Base-by-base conservation (phyloP, 2,888 invertebrate species). In the Nomada lathburiana region DNA sequence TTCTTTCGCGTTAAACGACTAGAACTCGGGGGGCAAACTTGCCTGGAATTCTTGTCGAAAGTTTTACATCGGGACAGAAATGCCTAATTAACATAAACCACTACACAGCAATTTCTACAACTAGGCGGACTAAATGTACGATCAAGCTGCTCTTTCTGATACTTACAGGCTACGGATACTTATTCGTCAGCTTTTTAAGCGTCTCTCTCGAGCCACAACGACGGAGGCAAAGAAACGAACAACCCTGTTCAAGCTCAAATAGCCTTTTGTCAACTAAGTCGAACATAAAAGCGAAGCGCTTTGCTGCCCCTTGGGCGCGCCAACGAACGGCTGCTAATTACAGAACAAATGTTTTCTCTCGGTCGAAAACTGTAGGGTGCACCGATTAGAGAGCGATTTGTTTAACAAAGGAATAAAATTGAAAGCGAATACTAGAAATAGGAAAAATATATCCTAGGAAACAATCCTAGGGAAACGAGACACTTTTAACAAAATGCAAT, bases 51-150 rank as follows among this genome's bases (percentile, higher is more conserved):
- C 55, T 55, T 20, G 59, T 64, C 75, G 63, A 71, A 65, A 26
- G 63, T 23, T 23, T 52, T 67, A 74, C 16, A 55, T n/a, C 5
- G 11, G 9, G 55, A 57, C 65, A 11, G 63, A 52, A 76, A 86
- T 60, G 62, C 44, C 10, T 47, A 63, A 75, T 20, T 60, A 84
- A 74, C 63, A 72, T 86, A 36, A 83, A 47, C 59, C 42, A 62
- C 75, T 85, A 86, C 57, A 57, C 74, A 85, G 81, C 84, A 68
- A 47, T 76, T 79, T 42, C 75, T 84, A 78, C 63, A 52, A 67
- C 75, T 81, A 84, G 62, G 82, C 52, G 64, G 75, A 74, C 76
- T 87, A 85, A 86, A 81, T 50, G 55, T 81, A 77, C 63, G 67
- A 80, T 59, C 69, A 79, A 86, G 80, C 85, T 76, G 76, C 64